phyloP scores from a whole-genome alignment of 2,888 invertebrate genomes.

The Molanna angustata region DNA sequence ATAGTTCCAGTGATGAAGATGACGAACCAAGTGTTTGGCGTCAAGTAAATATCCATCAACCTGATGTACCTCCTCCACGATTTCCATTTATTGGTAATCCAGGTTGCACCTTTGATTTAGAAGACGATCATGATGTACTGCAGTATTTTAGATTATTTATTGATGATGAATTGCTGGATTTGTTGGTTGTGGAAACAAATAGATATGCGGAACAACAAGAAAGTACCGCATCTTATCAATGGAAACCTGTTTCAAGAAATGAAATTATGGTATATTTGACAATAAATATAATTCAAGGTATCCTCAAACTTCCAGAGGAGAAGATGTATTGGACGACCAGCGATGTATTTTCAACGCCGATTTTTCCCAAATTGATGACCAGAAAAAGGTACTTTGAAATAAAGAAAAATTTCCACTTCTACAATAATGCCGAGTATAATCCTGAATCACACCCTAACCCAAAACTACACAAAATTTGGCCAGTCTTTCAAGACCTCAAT shows the following conservation, averaged over 20 bases:
- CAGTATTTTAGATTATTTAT: too few species aligned
- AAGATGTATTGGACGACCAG: neutral
- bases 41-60: too few species aligned
- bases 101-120: too few species aligned
- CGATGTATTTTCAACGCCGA: neutral
- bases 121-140: too few species aligned
- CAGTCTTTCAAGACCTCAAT: slow-evolving; percentile 17
- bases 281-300: neutral
- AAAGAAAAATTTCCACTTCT: neutral
- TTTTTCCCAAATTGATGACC: neutral
- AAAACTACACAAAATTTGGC: slow-evolving; percentile 28
- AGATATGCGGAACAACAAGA: neutral
- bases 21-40: too few species aligned
- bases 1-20: too few species aligned
- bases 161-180: too few species aligned
- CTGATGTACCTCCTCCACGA: too few species aligned
- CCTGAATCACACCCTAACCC: slow-evolving; percentile 17
- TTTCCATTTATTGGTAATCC: too few species aligned
- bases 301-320: neutral
- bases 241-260: neutral
- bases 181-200: neutral
- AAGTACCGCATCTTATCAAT: neutral
- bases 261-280: neutral
- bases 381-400: neutral
- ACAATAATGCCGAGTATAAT: slow-evolving; percentile 5